phyloP scores from a whole-genome alignment of 2,797 vertebrate species.

The Otolemur crassicaudatus region DNA sequence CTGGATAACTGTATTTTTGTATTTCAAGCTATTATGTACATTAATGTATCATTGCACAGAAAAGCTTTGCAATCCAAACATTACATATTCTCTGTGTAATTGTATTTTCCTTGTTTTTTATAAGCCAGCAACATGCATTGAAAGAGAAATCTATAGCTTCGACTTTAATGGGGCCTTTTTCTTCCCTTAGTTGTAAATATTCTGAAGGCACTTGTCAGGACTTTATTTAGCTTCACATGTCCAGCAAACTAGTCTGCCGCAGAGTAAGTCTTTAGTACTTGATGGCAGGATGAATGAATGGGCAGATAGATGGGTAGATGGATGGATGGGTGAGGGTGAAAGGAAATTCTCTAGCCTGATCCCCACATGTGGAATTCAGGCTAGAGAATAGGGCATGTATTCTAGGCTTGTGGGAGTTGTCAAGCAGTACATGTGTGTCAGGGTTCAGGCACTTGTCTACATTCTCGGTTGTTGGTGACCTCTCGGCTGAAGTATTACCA shows the following conservation, averaged over 20 bases:
- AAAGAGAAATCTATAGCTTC: neutral
- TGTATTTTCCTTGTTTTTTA: slow-evolving; percentile 82
- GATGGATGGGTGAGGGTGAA: neutral
- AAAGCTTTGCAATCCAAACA: slow-evolving; percentile 1
- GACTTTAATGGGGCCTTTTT: neutral
- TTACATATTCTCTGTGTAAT: slow-evolving; percentile 79
- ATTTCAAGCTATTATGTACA: slow-evolving; percentile 79
- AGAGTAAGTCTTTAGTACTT: neutral
- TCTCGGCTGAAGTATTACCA: too few relatives aligned
- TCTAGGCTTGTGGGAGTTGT: neutral
- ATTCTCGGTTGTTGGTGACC: too few relatives aligned
- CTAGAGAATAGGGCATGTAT: neutral
- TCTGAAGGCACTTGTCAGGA: neutral
- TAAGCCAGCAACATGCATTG: slow-evolving; percentile 78
- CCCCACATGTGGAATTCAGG: neutral
- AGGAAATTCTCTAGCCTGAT: neutral
- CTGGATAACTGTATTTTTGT: slow-evolving; percentile 86
- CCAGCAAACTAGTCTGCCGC: neutral
- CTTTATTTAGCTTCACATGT: neutral
- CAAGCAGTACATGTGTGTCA: neutral
- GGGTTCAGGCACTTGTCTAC: too few relatives aligned
- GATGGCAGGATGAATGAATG: neutral
- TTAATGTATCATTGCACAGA: slow-evolving; percentile 74
- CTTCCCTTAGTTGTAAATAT: neutral
- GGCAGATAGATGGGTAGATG: neutral